Conservation (phyloP, 2,888 invertebrate species). For the Nasonia oneida region DNA sequence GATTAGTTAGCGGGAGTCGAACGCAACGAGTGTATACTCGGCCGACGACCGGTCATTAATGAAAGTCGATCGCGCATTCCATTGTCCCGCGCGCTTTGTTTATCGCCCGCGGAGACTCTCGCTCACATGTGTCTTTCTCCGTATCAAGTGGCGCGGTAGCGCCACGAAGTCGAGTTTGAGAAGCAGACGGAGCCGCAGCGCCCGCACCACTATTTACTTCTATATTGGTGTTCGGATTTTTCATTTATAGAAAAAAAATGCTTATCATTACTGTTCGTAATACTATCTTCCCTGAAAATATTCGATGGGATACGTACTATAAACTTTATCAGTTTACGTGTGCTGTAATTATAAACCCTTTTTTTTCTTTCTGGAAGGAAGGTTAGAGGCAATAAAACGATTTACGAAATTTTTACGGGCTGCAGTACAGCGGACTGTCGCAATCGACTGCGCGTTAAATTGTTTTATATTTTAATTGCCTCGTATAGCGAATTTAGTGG, state of each 20-base stretch:
- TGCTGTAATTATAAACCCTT: neutral
- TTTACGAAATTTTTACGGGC: neutral
- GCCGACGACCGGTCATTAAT: slow-evolving; percentile 33
- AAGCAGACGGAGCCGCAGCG: too few relatives aligned
- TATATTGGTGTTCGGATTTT: too few relatives aligned
- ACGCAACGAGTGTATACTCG: neutral
- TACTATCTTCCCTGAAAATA: neutral
- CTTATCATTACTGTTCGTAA: too few relatives aligned
- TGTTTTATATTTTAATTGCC: neutral
- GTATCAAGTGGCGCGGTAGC: neutral
- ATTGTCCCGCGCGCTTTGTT: slow-evolving; percentile 50
- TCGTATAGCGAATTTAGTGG: neutral
- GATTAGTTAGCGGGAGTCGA: slow-evolving; percentile 1
- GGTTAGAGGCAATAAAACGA: neutral
- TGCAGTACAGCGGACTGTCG: neutral
- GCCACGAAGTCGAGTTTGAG: too few relatives aligned
- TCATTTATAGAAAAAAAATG: too few relatives aligned
- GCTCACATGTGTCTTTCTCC: neutral
- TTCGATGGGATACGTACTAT: neutral
- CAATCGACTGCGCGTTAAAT: neutral
- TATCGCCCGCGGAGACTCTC: neutral
- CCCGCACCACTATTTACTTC: too few relatives aligned
- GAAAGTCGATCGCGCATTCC: slow-evolving; percentile 59
- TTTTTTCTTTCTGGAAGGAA: neutral
- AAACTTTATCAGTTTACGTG: neutral